These are phyloP conservation scores for Bombyx huttoni DNA, from an alignment of 2,888 invertebrate species.

Conservation along the genomic window DNA sequence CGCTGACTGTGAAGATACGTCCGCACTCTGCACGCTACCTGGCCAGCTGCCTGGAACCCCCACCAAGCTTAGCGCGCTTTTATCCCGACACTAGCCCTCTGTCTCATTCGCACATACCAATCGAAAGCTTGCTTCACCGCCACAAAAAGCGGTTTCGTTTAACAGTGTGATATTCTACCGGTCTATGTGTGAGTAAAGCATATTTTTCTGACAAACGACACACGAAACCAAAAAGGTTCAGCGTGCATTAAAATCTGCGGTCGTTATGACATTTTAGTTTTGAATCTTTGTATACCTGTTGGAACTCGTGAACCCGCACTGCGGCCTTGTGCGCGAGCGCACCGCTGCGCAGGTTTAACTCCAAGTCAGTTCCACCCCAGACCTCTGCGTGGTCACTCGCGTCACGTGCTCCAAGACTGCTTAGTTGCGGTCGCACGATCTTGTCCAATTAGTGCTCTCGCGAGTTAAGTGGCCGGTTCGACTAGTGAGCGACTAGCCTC, in stretches of 20 bases:
- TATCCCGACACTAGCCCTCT: conserved; percentile 52
- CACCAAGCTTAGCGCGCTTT: conserved; percentile 45
- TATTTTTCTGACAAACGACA: conserved; percentile 65
- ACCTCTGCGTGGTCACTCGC: conserved; percentile 57
- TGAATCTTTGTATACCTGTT: conserved; percentile 65
- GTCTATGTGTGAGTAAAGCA: conserved; percentile 47
- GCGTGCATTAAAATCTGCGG: conserved; percentile 35
- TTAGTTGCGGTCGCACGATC: conserved; percentile 49
- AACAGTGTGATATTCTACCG: conserved; percentile 35
- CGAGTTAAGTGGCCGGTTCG: conserved; percentile 67
- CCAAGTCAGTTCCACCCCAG: conserved; percentile 67
- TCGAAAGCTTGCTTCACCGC: conserved; percentile 47
- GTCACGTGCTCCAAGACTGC: conserved; percentile 37
- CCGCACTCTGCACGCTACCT: conserved; percentile 51
- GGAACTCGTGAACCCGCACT: conserved; percentile 74
- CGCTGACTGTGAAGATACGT: conserved; percentile 57
- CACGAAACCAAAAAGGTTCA: conserved; percentile 36
- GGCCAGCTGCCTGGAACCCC: conserved; percentile 65
- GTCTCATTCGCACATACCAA: conserved; percentile 46
- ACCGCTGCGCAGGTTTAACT: conserved; percentile 52
- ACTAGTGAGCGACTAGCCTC: conserved; percentile 47
- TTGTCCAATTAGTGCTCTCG: conserved; percentile 67
- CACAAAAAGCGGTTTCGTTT: conserved; percentile 67
- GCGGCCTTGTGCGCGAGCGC: conserved; percentile 75
- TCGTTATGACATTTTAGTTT: conserved; percentile 44